Base-by-base conservation (phyloP, 1,140 invertebrate species). In the Melanaphis sacchari region DNA sequence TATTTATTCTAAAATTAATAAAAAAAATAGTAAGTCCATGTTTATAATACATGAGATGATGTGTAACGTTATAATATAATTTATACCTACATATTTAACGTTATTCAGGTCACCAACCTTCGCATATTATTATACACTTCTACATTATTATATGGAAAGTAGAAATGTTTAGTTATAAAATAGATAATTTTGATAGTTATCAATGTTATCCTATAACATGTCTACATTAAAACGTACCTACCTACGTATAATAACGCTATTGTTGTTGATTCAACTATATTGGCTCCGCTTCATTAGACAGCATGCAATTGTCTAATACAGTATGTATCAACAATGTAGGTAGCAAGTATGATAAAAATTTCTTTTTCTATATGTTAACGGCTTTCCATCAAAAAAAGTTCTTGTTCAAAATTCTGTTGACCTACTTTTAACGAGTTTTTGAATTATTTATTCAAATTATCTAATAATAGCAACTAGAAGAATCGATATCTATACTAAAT, bases 151-250 rank as follows among this genome's bases (percentile, higher is more conserved):
- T 24, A 24, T 52, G 52, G 52, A 7, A 52, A 52, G 26, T 87
- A 43, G 26, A 43, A 87, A 87, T n/a, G 26, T 18, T 43, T n/a
- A 87, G 41, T 87, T 26, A 87, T 9, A n/a, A 87, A 31, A 87
- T 87, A 21, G 26, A 46, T 87, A 87, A 87, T 87, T 87, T 87
- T 21, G 84, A 87, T 87, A 31, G 40, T 46, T 87, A 87, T 87
- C 84, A 40, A 18, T n/a, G n/a, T 76, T n/a, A 76, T 76, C 59
- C 5, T 76, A n/a, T 41, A 11, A 85, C 40, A 41, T 87, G 46
- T 26, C 9, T 18, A 85, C 26, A n/a, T 43, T 85, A 40, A 38
- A 59, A 59, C 31, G 31, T 66, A 66, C 31, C 9, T 21, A 31
- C 38, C 82, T 26, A 38, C 24, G 40, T 85, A 46, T 31, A 46